Evolutionary conservation across 1,140 invertebrate genomes (phyloP).

Genomic region (Harlomillsia oculata): DNA sequence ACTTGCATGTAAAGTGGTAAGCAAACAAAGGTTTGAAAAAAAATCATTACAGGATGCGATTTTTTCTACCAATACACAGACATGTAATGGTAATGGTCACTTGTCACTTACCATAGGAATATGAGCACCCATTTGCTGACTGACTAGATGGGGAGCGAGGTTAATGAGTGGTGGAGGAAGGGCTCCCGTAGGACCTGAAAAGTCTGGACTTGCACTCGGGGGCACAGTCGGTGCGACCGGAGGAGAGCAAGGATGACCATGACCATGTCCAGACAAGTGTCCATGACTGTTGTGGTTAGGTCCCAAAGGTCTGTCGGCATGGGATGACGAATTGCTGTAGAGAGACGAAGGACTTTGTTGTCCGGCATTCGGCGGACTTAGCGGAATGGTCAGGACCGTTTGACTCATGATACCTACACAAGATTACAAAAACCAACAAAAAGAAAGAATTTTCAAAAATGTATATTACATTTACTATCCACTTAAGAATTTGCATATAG

Average conservation of each 20-base stretch:
- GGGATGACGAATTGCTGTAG: conserved; percentile 59
- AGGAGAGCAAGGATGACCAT: conserved; percentile 25
- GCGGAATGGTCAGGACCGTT: conserved; percentile 85
- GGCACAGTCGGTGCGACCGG: conserved; percentile 25
- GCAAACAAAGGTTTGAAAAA: no score
- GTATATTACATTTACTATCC: not conserved
- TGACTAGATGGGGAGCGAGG: conserved; percentile 34
- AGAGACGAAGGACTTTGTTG: conserved; percentile 68
- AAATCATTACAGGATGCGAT: no score
- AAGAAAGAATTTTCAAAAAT: not conserved
- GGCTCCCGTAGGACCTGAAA: conserved; percentile 14
- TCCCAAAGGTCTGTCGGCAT: not conserved
- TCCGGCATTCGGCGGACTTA: conserved; percentile 67
- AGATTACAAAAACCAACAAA: conserved; percentile 34
- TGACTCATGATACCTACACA: conserved; percentile 80
- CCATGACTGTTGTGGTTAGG: not conserved
- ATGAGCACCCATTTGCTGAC: conserved; percentile 34
- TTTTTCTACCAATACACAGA: no score
- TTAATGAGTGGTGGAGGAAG: conserved; percentile 16
- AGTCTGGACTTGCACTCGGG: conserved; percentile 23
- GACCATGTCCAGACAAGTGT: not conserved
- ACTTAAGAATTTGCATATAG: not conserved
- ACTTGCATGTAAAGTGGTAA: no score
- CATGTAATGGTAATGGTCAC: no score
- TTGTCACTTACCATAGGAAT: conserved; percentile 29